Evolutionary conservation across 35 echinoderm and acorn worm genomes (phyloP).

Genomic region (Patiria miniata): DNA sequence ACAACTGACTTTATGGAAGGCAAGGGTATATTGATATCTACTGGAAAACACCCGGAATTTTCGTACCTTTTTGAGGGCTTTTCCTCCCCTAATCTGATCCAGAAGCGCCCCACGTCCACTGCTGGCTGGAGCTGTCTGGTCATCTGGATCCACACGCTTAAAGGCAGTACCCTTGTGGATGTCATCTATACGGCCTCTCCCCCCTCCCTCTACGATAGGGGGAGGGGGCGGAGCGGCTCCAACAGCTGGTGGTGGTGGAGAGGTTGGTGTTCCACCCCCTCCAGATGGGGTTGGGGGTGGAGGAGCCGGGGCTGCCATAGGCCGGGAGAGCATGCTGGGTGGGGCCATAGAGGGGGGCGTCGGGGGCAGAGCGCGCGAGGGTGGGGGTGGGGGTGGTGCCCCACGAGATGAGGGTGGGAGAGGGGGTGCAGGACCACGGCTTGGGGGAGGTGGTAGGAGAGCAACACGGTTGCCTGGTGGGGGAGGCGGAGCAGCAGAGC

Average conservation of each 20-base stretch:
- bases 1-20: no score
- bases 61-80: slow-evolving; percentile 47
- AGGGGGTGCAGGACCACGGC: slow-evolving; percentile 28
- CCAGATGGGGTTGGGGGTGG: slow-evolving; percentile 38
- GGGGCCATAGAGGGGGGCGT: slow-evolving; percentile 46
- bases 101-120: slow-evolving; percentile 55
- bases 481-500: slow-evolving; percentile 54
- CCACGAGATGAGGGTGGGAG: slow-evolving; percentile 39
- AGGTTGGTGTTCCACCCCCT: slow-evolving; percentile 24
- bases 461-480: slow-evolving; percentile 1
- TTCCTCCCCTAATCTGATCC: slow-evolving; percentile 53
- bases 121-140: not conserved
- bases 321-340: not conserved
- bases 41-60: no score
- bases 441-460: slow-evolving; percentile 51
- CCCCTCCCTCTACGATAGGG: slow-evolving; percentile 25
- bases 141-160: slow-evolving; percentile 54
- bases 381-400: slow-evolving; percentile 53
- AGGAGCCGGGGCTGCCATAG: not conserved
- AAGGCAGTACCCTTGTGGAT: slow-evolving; percentile 60
- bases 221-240: slow-evolving; percentile 56
- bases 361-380: slow-evolving; percentile 31
- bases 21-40: no score
- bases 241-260: slow-evolving; percentile 47
- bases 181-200: slow-evolving; percentile 33